These are phyloP conservation scores for Gymnocypris eckloni DNA, from an alignment of 2,797 vertebrate genomes.

Conservation along the genomic window DNA sequence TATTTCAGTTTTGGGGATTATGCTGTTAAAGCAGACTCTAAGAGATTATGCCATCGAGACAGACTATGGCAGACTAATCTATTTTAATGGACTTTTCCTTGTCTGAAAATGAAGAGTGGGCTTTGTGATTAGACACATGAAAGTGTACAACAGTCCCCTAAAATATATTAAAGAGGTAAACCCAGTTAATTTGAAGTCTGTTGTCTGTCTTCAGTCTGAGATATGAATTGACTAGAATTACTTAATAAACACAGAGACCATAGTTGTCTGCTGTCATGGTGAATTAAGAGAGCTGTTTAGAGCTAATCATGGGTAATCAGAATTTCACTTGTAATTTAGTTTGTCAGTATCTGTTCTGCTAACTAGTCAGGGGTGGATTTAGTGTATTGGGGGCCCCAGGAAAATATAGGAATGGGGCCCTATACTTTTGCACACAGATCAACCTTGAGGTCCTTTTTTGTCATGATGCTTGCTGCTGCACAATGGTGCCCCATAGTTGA, in stretches of 20 bases:
- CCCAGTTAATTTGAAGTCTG: conserved; percentile 19
- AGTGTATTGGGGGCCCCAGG: no score
- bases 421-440: no score
- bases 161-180: conserved; percentile 34
- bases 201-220: conserved; percentile 65
- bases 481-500: no score
- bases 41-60: conserved; percentile 72
- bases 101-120: conserved; percentile 70
- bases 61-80: conserved; percentile 71
- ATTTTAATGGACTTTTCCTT: conserved; percentile 68
- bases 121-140: conserved; percentile 69
- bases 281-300: conserved; percentile 10
- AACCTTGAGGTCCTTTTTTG: no score
- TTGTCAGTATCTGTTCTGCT: conserved; percentile 3
- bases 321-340: conserved; percentile 9
- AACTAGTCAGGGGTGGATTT: not conserved
- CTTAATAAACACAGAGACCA: conserved; percentile 13
- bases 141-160: conserved; percentile 70
- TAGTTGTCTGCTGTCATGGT: not conserved
- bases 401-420: no score
- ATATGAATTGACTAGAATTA: conserved; percentile 28
- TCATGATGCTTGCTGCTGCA: no score
- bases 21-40: conserved; percentile 75
- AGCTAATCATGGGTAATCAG: conserved; percentile 2
- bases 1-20: conserved; percentile 76